These are phyloP conservation scores for Actinopyga echinites DNA, from an alignment of 53 echinoderm and acorn worm species.

Conservation along the genomic window DNA sequence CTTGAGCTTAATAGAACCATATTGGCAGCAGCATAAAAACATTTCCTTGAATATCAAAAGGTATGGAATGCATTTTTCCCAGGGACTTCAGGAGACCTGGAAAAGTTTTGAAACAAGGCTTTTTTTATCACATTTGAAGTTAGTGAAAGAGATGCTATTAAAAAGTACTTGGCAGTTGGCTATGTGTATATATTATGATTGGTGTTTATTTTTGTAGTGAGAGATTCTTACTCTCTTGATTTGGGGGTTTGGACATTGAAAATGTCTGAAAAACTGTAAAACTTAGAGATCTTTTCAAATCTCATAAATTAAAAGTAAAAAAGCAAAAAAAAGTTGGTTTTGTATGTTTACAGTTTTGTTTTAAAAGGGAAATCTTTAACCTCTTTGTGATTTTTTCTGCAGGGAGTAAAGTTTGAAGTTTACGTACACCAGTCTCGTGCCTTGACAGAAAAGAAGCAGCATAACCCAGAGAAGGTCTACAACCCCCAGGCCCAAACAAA, in stretches of 20 bases:
- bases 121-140: too few species aligned
- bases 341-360: background rate
- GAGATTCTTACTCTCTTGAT: too few species aligned
- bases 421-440: conserved; percentile 88
- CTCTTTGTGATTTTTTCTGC: background rate
- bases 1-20: too few species aligned
- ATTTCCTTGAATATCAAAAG: background rate
- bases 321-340: background rate
- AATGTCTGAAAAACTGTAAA: too few species aligned
- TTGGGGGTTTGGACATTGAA: too few species aligned
- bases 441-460: conserved; percentile 82
- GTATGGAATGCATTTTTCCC: background rate
- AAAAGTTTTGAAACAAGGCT: background rate
- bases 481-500: background rate
- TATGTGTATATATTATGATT: too few species aligned
- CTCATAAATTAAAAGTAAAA: too few species aligned
- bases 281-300: too few species aligned
- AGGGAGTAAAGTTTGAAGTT: conserved; percentile 84
- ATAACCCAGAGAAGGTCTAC: conserved; percentile 50
- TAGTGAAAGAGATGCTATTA: too few species aligned
- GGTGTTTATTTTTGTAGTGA: too few species aligned
- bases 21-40: too few species aligned
- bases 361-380: background rate
- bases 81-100: background rate
- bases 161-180: too few species aligned